phyloP scores from a whole-genome alignment of 2,888 invertebrate species.

The Orthosia gothica region DNA sequence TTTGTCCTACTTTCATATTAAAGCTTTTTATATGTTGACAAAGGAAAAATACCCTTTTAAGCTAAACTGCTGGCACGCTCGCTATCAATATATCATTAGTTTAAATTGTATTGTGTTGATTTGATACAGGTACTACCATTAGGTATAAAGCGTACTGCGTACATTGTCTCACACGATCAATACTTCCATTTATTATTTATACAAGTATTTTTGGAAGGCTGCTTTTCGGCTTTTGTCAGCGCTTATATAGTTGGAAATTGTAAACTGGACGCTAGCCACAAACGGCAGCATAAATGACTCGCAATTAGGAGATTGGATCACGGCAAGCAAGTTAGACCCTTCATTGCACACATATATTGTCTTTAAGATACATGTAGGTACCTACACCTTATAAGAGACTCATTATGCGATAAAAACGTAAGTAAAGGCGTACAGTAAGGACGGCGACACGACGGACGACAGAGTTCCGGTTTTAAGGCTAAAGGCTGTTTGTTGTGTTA shows the following conservation, averaged over 20 bases:
- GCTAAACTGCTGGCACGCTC: constrained; percentile 33
- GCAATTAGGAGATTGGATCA: constrained; percentile 48
- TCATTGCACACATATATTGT: constrained; percentile 39
- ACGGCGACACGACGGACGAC: too few species aligned
- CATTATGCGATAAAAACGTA: constrained; percentile 38
- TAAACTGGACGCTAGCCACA: constrained; percentile 2
- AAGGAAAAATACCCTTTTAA: constrained; percentile 31
- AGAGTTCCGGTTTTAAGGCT: constrained; percentile 63
- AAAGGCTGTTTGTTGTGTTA: constrained; percentile 61
- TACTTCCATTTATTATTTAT: constrained; percentile 51
- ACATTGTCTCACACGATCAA: constrained; percentile 49
- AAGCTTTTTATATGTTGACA: constrained; percentile 27
- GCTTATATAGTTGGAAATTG: constrained; percentile 22
- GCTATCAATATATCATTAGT: constrained; percentile 39
- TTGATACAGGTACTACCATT: constrained; percentile 16
- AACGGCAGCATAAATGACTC: constrained; percentile 26
- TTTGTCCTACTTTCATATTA: constrained; percentile 29
- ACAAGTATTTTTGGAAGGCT: constrained; percentile 27
- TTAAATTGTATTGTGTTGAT: constrained; percentile 31
- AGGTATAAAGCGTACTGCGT: constrained; percentile 20
- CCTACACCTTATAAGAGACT: constrained; percentile 33
- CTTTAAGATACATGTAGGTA: constrained; percentile 39
- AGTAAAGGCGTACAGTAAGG: constrained; percentile 26
- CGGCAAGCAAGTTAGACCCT: constrained; percentile 45
- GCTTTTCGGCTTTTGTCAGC: background rate